Evolutionary conservation across 2,888 invertebrate species (phyloP).

Genomic region (Metacarcinus magister): DNA sequence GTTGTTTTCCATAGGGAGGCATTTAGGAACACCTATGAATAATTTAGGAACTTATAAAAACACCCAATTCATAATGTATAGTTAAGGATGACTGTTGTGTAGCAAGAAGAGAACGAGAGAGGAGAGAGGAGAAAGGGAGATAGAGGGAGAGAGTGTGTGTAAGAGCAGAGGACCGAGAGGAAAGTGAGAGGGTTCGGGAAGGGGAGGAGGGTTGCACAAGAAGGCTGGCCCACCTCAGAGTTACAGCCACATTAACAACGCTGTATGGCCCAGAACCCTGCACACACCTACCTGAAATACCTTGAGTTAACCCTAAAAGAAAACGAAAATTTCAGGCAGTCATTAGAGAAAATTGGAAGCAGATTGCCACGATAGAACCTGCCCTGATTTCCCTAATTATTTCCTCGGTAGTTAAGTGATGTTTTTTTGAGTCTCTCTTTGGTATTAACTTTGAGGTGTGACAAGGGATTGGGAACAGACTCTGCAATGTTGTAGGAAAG

Average conservation of each 20-base stretch:
- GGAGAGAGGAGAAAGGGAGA: background rate
- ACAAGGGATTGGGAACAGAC: background rate
- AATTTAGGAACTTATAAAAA: background rate
- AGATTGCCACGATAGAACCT: conserved; percentile 11
- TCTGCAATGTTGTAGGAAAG: background rate
- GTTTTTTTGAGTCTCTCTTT: background rate
- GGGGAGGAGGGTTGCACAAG: background rate
- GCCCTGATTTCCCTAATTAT: conserved; percentile 33
- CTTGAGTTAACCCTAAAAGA: background rate
- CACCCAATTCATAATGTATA: background rate
- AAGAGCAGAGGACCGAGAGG: background rate
- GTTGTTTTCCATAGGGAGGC: background rate
- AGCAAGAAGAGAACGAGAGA: background rate
- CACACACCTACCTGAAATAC: conserved; percentile 15
- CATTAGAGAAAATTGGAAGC: conserved; percentile 41
- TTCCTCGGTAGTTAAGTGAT: conserved; percentile 3
- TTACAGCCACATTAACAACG: conserved; percentile 8
- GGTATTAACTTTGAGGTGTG: background rate
- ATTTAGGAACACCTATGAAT: background rate
- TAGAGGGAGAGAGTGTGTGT: background rate
- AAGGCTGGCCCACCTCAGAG: background rate
- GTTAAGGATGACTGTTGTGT: background rate
- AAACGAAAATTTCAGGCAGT: conserved; percentile 12
- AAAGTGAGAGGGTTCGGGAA: background rate
- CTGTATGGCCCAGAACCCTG: conserved; percentile 12